Evolutionary conservation across 2,888 invertebrate species (phyloP), one percentile per base, ranked within the genome.

Genomic region (Argyresthia albistria): DNA sequence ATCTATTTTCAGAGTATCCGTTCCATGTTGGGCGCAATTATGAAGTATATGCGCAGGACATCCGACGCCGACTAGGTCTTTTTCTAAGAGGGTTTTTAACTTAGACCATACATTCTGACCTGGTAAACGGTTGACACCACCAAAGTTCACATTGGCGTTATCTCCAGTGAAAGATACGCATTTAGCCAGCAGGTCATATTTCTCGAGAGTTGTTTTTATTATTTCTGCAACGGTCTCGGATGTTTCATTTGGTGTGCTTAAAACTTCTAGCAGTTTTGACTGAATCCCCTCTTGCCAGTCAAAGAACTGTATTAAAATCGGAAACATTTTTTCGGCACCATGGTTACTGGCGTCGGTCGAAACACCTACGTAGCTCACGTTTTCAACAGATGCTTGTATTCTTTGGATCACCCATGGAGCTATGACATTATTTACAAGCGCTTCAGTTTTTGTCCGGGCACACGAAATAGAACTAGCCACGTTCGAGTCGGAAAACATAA

Each of bases 321-420:
- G 65, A 53, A 63, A 63, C 12, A 63, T 52, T 58, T 63, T 63
- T 7, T 60, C 61, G 52, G 61, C 63, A 56, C 63, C 63, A 56
- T 57, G 62, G 53, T 66, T 66, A 4, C 57, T 58, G 35, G 63
- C 62, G 61, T 66, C 62, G 15, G 62, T 64, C 53, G 61, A 62
- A n/a, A 66, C 39, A 56, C 62, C 62, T 50, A 54, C 61, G 61
- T 39, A 62, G 11, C 58, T 1, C 54, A 58, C 58, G 55, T 56
- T 43, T 59, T 60, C 64, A 58, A 57, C 58, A 42, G 60, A 60
- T 59, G 63, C 56, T 35, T 59, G 14, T 25, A 59, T 55, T 55
- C 36, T 35, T 54, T 60, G 48, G 16, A 62, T 45, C 37, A 60
- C 39, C 51, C 59, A 51, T 49, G 60, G 60, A 7, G 59, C 60